These are phyloP conservation scores for Maniola hyperantus DNA, from an alignment of 2,888 invertebrate species.

Conservation along the genomic window DNA sequence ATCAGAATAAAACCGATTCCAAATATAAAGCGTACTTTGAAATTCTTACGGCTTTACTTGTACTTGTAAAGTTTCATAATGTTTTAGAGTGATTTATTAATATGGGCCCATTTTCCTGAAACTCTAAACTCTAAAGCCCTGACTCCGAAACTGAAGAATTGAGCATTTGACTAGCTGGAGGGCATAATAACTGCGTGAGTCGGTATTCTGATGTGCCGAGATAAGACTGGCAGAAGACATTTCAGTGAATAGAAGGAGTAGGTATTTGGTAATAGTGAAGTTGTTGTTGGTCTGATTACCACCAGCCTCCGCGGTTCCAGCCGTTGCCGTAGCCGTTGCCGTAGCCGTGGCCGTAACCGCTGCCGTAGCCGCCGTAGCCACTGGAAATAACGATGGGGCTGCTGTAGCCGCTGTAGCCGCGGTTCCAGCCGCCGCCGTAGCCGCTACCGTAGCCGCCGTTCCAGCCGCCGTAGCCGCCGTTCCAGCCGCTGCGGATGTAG, in stretches of 20 bases:
- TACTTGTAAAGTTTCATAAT: background rate
- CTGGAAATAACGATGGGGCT: no score
- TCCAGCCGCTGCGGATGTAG: conserved; percentile 44
- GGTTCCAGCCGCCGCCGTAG: no score
- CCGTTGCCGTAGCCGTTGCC: conserved; percentile 18
- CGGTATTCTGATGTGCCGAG: background rate
- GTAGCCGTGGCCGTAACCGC: conserved; percentile 35
- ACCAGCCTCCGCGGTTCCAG: conserved; percentile 29
- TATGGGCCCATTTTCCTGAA: background rate
- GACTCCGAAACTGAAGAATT: background rate
- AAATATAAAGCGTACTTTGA: no score
- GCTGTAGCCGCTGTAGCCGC: conserved; percentile 24
- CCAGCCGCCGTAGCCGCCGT: conserved; percentile 40
- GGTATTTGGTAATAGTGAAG: background rate
- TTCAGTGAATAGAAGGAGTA: background rate
- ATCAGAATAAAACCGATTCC: background rate
- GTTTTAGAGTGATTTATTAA: background rate
- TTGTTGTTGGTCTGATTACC: conserved; percentile 14
- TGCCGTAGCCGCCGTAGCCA: conserved; percentile 28
- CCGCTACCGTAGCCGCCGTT: conserved; percentile 28
- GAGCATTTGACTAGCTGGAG: background rate
- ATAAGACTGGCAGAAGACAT: conserved; percentile 1
- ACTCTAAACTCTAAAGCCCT: background rate
- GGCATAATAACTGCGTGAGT: background rate
- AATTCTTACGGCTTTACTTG: background rate